These are phyloP conservation scores for Nyleta sp. DNA, from an alignment of 2,888 invertebrate genomes.

Conservation along the genomic window DNA sequence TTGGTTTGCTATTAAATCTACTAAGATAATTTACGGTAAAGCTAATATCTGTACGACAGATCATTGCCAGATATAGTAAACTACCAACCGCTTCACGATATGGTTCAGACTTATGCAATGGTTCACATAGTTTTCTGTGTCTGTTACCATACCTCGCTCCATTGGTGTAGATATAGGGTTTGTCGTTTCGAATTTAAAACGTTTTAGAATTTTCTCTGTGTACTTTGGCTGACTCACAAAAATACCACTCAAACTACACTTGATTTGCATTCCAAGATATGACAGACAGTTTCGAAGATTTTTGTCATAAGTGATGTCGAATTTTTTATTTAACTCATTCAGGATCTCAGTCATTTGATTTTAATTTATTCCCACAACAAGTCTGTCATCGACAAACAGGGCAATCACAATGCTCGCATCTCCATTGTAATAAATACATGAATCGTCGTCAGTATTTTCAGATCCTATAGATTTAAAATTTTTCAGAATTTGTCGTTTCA, in stretches of 20 bases:
- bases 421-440: constrained; percentile 13
- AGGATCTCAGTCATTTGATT: neutral
- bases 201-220: neutral
- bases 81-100: no score
- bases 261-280: no score
- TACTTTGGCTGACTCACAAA: neutral
- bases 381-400: constrained; percentile 15
- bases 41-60: neutral
- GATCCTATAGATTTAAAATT: neutral
- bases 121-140: neutral
- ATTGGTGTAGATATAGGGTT: neutral
- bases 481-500: no score
- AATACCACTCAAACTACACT: neutral
- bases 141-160: neutral
- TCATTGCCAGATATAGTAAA: no score
- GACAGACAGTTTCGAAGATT: no score
- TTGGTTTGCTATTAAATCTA: neutral
- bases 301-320: constrained; percentile 5
- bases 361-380: neutral
- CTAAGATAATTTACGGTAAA: neutral
- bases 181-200: neutral
- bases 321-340: neutral
- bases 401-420: neutral
- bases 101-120: no score
- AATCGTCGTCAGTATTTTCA: neutral